phyloP scores from a whole-genome alignment of 2,113 vertebrate species.

The Columba livia region DNA sequence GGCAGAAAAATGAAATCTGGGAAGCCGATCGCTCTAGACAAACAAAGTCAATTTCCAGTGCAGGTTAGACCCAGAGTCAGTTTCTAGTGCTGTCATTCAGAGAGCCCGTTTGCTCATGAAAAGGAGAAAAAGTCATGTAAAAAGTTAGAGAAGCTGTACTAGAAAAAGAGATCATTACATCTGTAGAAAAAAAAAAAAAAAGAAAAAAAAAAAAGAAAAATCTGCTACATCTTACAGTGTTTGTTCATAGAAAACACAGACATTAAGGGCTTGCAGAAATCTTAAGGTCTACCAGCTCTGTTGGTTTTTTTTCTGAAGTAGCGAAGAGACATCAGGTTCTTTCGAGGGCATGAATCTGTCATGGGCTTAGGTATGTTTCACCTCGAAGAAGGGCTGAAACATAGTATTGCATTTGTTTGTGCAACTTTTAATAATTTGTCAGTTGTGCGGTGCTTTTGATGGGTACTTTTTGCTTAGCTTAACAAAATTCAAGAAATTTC shows the following conservation, averaged over 20 bases:
- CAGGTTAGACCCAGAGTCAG: background rate
- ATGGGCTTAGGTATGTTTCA: background rate
- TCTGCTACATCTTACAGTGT: background rate
- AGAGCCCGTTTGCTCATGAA: background rate
- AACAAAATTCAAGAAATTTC: background rate
- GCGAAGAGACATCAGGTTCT: background rate
- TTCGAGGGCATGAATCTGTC: background rate
- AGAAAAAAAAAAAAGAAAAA: no score
- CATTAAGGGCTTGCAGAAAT: background rate
- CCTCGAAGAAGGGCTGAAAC: background rate
- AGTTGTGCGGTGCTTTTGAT: background rate
- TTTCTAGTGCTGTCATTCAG: background rate
- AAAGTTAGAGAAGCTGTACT: background rate
- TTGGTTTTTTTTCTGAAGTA: background rate
- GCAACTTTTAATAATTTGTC: background rate
- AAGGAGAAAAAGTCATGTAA: background rate
- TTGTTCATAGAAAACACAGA: background rate
- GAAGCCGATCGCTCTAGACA: background rate
- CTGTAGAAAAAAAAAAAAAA: background rate
- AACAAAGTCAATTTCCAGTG: background rate
- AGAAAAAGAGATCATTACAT: background rate
- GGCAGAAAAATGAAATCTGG: background rate
- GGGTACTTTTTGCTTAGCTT: background rate
- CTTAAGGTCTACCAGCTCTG: background rate
- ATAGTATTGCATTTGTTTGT: background rate